Evolutionary conservation across 1,140 invertebrate genomes (phyloP).

Genomic region (Bombus superbus): DNA sequence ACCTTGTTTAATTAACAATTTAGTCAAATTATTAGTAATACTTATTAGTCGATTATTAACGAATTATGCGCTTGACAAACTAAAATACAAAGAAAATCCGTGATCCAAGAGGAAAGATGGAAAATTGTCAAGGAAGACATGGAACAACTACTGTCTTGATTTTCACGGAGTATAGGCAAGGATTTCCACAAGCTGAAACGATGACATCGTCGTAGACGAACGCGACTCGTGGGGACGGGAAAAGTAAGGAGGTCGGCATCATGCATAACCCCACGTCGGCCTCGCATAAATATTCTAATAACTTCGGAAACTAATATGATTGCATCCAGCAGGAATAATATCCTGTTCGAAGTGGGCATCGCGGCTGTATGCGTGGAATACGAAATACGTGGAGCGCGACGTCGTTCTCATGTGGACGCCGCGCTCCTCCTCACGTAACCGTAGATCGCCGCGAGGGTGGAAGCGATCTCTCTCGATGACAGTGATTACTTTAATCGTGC

Average conservation of each 20-base stretch:
- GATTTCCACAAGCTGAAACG: slow-evolving; percentile 38
- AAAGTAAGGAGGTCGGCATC: slow-evolving; percentile 29
- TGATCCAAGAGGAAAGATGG: not conserved
- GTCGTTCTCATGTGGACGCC: slow-evolving; percentile 10
- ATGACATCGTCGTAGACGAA: slow-evolving; percentile 5
- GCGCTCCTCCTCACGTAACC: slow-evolving; percentile 31
- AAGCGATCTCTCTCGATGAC: slow-evolving; percentile 57
- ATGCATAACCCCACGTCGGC: slow-evolving; percentile 54
- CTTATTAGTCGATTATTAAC: too few species aligned
- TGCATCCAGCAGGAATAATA: slow-evolving; percentile 69
- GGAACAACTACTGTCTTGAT: not conserved
- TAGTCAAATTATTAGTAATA: too few species aligned
- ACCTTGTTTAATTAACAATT: too few species aligned
- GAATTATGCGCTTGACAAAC: too few species aligned
- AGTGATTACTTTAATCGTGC: slow-evolving; percentile 59
- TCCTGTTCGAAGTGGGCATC: slow-evolving; percentile 53
- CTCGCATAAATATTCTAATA: slow-evolving; percentile 76
- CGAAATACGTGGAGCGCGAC: slow-evolving; percentile 42
- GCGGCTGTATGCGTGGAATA: slow-evolving; percentile 56
- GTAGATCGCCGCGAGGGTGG: slow-evolving; percentile 43
- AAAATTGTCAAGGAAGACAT: not conserved
- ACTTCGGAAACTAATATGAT: slow-evolving; percentile 75
- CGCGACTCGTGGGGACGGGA: slow-evolving; percentile 15
- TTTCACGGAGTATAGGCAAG: slow-evolving; percentile 18
- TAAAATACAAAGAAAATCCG: not conserved